Percentiles rank a stretch among this genome's conserved stretches.
These are phyloP conservation scores for Antedon bifida DNA, from an alignment of 35 echinoderm and acorn worm species.

Conservation along the genomic window DNA sequence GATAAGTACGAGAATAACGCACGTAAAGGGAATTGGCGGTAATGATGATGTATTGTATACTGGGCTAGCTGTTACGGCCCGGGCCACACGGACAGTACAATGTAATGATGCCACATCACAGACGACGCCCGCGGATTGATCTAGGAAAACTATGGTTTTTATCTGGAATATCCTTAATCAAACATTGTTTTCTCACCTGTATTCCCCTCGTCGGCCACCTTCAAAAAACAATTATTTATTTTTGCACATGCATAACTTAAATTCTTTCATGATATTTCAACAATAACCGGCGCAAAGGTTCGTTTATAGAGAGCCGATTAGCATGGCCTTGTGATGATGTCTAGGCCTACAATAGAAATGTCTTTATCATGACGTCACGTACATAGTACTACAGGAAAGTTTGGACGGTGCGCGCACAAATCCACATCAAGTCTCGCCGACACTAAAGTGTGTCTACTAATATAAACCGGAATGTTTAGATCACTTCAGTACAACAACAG, in stretches of 20 bases:
- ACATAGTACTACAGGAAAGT: background rate
- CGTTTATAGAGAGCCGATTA: background rate
- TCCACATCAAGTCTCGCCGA: background rate
- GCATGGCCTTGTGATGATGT: background rate
- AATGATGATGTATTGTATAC: too few species aligned
- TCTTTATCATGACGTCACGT: background rate
- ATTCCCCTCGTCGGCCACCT: background rate
- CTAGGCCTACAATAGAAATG: background rate
- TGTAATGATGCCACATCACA: too few species aligned
- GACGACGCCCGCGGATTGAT: too few species aligned
- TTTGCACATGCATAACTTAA: background rate
- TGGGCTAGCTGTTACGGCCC: too few species aligned
- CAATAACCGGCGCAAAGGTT: background rate
- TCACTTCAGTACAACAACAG: background rate
- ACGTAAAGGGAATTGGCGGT: too few species aligned
- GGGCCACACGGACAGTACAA: too few species aligned
- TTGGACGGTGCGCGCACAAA: background rate
- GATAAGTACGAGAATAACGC: too few species aligned
- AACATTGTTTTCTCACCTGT: background rate
- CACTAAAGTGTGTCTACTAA: background rate
- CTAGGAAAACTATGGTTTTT: too few species aligned
- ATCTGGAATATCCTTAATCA: too few species aligned
- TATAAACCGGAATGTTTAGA: background rate
- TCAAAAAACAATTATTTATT: background rate
- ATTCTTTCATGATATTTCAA: background rate